Base-by-base conservation (phyloP, 1,140 invertebrate genomes). In the Battus philenor region DNA sequence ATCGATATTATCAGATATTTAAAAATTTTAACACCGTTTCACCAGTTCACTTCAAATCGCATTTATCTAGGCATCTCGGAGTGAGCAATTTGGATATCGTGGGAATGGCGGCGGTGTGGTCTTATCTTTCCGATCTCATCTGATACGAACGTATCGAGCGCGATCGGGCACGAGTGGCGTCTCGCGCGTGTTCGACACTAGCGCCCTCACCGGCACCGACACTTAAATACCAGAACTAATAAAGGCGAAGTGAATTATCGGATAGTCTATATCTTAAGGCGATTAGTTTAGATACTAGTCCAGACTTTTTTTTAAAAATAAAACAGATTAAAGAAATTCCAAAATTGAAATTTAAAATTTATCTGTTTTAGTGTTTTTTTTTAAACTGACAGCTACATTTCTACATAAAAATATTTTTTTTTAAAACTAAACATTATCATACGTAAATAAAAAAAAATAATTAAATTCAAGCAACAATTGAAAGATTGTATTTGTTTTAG, bases 101-200 rank as follows among this genome's bases (percentile, higher is more conserved):
- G 59, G 59, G 59, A 62, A 62, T 58, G 54, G 46, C 27, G 30
- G 20, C 45, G 41, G 46, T 43, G 48, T 39, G 36, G 33, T 17
- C 36, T 36, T 61, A 61, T 61, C 54, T 44, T 31, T 50, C 38
- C 54, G 43, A 65, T 65, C 59, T 58, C 44, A 62, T 62, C 59
- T 50, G 59, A 62, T 62, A 58, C 11, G 27, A 20, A n/a, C 24
- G 30, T 62, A 62, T 62, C 59, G 38, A 45, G 15, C 54, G 39
- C 59, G 46, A 62, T 62, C 59, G 30, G 52, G 59, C 59, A 62
- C 59, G 59, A 58, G 38, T 16, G 36, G 20, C 59, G 59, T 51
- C 46, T 43, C 44, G 44, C 46, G 47, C 47, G 44, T 46, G 50
- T 45, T 52, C 48, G 54, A 52, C 50, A 47, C 50, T 41, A 57